A percentile compares a stretch with the other conserved stretches of the same genome.
Conservation (phyloP, 1,140 invertebrate genomes). For the Adelges cooleyi region DNA sequence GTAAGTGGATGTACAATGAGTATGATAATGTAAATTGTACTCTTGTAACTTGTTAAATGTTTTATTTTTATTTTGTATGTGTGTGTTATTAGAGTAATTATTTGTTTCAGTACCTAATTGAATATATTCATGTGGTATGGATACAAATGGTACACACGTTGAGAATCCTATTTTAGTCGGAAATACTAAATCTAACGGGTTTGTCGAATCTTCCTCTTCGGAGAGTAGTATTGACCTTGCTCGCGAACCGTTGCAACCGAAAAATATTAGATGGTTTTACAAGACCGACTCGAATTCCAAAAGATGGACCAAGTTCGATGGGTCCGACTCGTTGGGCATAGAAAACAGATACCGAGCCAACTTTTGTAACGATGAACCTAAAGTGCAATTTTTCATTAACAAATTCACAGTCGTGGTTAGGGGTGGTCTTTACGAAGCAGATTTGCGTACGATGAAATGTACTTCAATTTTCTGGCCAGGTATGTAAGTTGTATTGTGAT, state of each 20-base stretch:
- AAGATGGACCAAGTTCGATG: constrained; percentile 57
- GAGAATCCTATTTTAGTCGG: not conserved
- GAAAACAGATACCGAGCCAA: constrained; percentile 47
- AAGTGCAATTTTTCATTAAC: constrained; percentile 26
- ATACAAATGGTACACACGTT: not conserved
- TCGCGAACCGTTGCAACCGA: constrained; percentile 40
- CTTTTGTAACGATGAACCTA: constrained; percentile 32
- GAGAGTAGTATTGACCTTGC: too few species aligned
- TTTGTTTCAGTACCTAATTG: too few species aligned
- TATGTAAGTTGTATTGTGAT: too few species aligned
- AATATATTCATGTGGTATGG: too few species aligned
- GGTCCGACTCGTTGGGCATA: constrained; percentile 59
- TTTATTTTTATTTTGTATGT: too few species aligned
- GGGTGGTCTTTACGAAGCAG: constrained; percentile 59
- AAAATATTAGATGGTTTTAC: constrained; percentile 59
- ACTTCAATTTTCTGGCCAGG: constrained; percentile 60
- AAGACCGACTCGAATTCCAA: constrained; percentile 49
- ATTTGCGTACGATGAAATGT: constrained; percentile 50
- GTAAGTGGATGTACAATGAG: too few species aligned
- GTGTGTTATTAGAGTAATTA: too few species aligned
- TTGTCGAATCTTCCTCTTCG: too few species aligned
- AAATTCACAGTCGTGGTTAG: constrained; percentile 46
- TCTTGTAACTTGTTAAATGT: too few species aligned
- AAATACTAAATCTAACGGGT: too few species aligned
- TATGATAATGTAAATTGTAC: too few species aligned